Evolutionary conservation across 2,113 vertebrate species (phyloP).

Genomic region (Eulemur macaco): DNA sequence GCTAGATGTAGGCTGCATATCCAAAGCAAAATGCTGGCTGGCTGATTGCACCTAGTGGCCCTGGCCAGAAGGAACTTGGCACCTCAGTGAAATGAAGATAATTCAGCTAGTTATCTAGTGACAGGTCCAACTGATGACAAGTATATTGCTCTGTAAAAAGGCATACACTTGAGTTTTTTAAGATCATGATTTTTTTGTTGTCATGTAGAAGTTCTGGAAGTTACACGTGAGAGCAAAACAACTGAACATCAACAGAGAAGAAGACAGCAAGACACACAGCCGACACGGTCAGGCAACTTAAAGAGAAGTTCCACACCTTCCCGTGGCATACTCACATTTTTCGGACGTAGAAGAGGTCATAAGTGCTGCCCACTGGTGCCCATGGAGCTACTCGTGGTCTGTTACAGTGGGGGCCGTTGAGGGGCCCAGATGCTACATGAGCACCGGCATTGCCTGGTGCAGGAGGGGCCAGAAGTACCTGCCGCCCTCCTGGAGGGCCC

Average conservation of each 20-base stretch:
- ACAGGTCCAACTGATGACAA: background rate
- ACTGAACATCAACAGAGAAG: background rate
- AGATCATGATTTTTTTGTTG: background rate
- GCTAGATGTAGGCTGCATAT: too few species aligned
- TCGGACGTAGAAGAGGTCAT: too few species aligned
- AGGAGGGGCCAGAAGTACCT: background rate
- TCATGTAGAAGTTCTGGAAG: background rate
- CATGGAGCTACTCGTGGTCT: accelerated
- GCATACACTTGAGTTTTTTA: background rate
- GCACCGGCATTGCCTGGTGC: background rate
- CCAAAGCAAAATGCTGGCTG: accelerated
- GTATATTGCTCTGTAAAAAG: background rate
- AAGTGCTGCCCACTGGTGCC: accelerated
- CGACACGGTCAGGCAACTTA: background rate
- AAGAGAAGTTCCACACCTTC: too few species aligned
- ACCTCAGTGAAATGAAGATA: background rate
- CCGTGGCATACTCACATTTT: accelerated
- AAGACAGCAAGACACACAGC: too few species aligned
- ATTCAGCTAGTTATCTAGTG: background rate
- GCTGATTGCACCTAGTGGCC: accelerated
- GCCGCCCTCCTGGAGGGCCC: background rate
- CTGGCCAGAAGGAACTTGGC: background rate
- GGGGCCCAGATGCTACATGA: background rate
- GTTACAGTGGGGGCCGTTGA: accelerated
- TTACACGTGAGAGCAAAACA: background rate